Conservation (phyloP, 2,113 vertebrate genomes). For the Crotophaga sulcirostris region DNA sequence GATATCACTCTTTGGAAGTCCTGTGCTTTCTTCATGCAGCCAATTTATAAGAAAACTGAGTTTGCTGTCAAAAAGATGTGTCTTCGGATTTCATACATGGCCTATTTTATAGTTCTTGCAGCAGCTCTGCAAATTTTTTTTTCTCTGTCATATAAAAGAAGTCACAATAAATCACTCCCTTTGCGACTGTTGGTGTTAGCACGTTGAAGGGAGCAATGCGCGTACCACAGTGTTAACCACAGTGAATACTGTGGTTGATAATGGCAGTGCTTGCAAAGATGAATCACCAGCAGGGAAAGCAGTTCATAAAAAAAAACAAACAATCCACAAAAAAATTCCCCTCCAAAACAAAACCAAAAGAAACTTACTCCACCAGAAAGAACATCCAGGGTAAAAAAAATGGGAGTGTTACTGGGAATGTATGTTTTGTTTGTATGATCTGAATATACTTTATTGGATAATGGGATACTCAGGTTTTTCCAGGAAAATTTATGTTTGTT, state of each 20-base stretch:
- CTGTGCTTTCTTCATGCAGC: not conserved
- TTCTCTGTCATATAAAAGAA: not conserved
- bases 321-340: not conserved
- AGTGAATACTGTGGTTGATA: not conserved
- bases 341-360: not conserved
- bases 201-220: not conserved
- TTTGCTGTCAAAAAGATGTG: not conserved
- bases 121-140: not conserved
- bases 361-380: not conserved
- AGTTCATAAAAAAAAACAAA: not conserved
- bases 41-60: not conserved
- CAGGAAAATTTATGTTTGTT: not conserved
- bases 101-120: not conserved
- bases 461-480: not conserved
- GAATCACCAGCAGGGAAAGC: not conserved
- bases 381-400: not conserved
- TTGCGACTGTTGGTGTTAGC: not conserved
- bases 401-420: not conserved
- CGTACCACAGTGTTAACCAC: not conserved
- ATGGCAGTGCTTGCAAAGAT: not conserved
- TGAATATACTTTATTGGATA: conserved; percentile 39
- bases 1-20: not conserved
- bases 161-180: not conserved
- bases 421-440: not conserved
- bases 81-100: not conserved